Conservation (phyloP, 2,113 vertebrate species). For the Danionella cerebrum region DNA sequence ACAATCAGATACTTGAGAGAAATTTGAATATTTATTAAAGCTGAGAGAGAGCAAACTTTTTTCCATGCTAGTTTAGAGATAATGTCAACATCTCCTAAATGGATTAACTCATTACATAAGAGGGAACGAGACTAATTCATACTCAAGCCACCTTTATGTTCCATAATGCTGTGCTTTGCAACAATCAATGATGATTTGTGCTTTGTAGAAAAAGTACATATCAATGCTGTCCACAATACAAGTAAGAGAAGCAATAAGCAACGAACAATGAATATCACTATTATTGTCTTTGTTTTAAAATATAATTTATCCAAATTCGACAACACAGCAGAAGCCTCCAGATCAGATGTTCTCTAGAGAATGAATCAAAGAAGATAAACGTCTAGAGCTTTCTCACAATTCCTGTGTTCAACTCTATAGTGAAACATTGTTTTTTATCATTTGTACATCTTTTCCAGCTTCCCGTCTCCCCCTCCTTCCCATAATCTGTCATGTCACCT, state of each 20-base stretch:
- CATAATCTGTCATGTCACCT: background rate
- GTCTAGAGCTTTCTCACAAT: background rate
- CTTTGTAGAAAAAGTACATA: too few relatives aligned
- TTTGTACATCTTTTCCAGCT: background rate
- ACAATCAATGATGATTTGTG: too few relatives aligned
- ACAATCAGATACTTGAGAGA: background rate
- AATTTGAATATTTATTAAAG: background rate
- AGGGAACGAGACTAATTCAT: too few relatives aligned
- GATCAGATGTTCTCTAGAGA: background rate
- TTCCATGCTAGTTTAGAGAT: background rate
- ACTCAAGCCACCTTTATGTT: too few relatives aligned
- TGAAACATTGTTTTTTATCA: too few relatives aligned
- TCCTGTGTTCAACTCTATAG: background rate
- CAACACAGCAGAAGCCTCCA: background rate
- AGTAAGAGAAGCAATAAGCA: too few relatives aligned
- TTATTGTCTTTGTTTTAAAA: background rate
- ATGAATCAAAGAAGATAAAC: slow-evolving; percentile 14
- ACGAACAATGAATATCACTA: too few relatives aligned
- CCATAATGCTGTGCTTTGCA: too few relatives aligned
- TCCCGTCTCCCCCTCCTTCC: background rate
- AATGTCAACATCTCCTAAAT: background rate
- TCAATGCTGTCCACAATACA: too few relatives aligned
- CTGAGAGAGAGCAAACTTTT: background rate
- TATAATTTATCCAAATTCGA: background rate
- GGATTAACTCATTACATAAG: background rate